Base-by-base conservation (phyloP, 2,113 vertebrate species). In the Ammodytes marinus region DNA sequence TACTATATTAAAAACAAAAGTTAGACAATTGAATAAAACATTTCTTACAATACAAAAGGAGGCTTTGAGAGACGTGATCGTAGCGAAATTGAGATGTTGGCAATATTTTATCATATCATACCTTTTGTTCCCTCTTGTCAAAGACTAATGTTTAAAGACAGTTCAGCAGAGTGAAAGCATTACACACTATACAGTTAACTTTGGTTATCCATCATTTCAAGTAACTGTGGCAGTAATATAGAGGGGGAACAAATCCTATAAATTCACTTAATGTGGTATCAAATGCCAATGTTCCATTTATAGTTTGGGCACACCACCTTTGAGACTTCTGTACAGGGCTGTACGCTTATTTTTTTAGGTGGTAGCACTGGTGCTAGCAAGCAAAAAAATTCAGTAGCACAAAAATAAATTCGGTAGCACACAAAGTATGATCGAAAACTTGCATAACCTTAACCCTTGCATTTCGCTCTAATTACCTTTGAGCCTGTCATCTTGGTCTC, bases 291-390 rank as follows among this genome's bases (percentile, higher is more conserved):
- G 5, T 19, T 39, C 17, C 27, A 59, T 52, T 77, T 65, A 37
- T 66, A 19, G 58, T 64, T 53, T n/a, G 14, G 12, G 11, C 52
- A 54, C 10, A 37, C 54, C 46, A 14, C 74, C 69, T n/a, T 11
- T 37, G 54, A 73, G 72, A 69, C 14, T 55, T 82, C 47, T 82
- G 70, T 55, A 78, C n/a, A n/a, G n/a, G n/a, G n/a, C n/a, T n/a
- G n/a, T n/a, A n/a, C n/a, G n/a, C n/a, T n/a, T n/a, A n/a, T n/a
- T n/a, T n/a, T n/a, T n/a, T n/a, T n/a, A n/a, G n/a, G n/a, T n/a
- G n/a, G n/a, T n/a, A n/a, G n/a, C n/a, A n/a, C n/a, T n/a, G n/a
- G n/a, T n/a, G n/a, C n/a, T n/a, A n/a, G n/a, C n/a, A n/a, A n/a
- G n/a, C n/a, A n/a, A n/a, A n/a, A n/a, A n/a, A n/a, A n/a, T n/a